Base-by-base conservation (phyloP, 2,113 vertebrate species). In the Thymallus thymallus region DNA sequence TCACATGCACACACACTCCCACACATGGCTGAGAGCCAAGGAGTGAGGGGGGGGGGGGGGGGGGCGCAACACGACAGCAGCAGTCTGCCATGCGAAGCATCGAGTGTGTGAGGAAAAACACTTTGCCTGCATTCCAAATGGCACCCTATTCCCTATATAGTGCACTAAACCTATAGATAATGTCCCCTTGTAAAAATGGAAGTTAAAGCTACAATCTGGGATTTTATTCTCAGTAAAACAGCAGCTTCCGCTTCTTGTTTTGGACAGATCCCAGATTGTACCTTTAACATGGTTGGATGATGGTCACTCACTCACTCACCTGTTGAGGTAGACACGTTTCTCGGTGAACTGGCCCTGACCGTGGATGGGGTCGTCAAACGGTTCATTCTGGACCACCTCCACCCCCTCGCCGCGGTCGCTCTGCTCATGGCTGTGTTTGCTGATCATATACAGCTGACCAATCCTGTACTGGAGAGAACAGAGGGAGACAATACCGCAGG, bases 281-380 rank as follows among this genome's bases (percentile, higher is more conserved):
- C 16, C 55, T 16, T 58, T 5, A 20, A 7, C 41, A 64, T 24
- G 30, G 58, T 51, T 68, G 58, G 61, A 32, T 48, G 69, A 26
- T n/a, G 22, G 0, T 2, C 46, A n/a, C 23, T 3, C 60, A n/a
- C 23, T 3, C 60, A 86, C 95, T 87, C 80, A 94, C 97, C 96
- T 98, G 94, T 96, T 98, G 87, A 99, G 96, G 93, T 98, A 98
- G 80, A 99, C 95, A 0, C 97, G 93, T 87, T 98, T 98, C 87
- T 98, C 96, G 0, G 96, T 98, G 82, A 96, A 96, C 91, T 99
- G 97, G 51, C 97, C 97, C 13, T 94, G 93, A 84, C 97, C 97
- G 0, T 98, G 95, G 70, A 91, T 88, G 18, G 97, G 94, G 79
- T 96, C 94, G 68, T 95, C 93, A 1, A 93, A 95, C 67, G 95